Conservation (phyloP, 2,113 vertebrate species). For the Geococcyx californianus region DNA sequence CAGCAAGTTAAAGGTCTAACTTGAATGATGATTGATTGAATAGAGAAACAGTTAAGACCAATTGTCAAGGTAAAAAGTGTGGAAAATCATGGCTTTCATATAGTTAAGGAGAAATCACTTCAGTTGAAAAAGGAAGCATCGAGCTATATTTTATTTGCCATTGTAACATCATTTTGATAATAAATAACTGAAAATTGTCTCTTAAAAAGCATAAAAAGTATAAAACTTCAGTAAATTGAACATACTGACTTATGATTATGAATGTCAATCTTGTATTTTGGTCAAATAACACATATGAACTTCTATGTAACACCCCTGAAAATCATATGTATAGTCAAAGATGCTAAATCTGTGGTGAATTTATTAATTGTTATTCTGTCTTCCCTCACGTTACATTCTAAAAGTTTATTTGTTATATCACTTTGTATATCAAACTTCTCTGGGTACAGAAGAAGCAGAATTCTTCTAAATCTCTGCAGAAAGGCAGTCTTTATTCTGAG, state of each 20-base stretch:
- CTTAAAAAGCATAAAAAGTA: not conserved
- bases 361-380: not conserved
- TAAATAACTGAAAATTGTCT: not conserved
- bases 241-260: not conserved
- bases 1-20: not conserved
- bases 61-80: not conserved
- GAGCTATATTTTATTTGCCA: not conserved
- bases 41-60: not conserved
- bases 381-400: not conserved
- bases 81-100: not conserved
- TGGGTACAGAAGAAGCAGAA: not conserved
- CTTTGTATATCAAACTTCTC: not conserved
- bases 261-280: not conserved
- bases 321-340: not conserved
- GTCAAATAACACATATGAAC: not conserved
- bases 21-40: not conserved
- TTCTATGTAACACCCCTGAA: not conserved
- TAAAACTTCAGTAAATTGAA: not conserved
- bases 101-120: not conserved
- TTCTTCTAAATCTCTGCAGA: not conserved
- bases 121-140: not conserved
- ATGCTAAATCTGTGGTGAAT: not conserved
- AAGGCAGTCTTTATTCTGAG: not conserved
- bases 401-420: not conserved
- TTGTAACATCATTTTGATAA: not conserved